Evolutionary conservation across 2,888 invertebrate species (phyloP), one percentile per base, ranked within the genome.

Genomic region (Mechanitis messenoides): DNA sequence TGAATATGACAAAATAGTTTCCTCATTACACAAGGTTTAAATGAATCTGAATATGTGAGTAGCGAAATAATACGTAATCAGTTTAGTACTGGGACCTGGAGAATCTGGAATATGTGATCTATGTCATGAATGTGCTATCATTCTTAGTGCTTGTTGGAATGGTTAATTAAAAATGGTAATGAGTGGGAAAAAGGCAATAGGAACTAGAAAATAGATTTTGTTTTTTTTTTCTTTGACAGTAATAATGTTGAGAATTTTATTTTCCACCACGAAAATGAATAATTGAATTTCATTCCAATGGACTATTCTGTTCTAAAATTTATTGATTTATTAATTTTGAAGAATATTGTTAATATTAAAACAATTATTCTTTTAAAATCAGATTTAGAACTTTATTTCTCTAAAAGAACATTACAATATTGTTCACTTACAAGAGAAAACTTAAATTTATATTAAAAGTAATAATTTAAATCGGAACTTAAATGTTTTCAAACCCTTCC

Each of bases 161-260:
- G 31, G 50, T 50, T 50, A 50, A 50, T 50, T 50, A 50, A 50
- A 50, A 50, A 50, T 50, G 50, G 31, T 50, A 50, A 50, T 50
- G 50, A 50, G 50, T 31, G 50, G 50, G 31, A 50, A 50, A 50
- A 50, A 50, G 50, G 50, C 31, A 50, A 7, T 50, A 7, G 47
- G 20, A 47, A 50, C 28, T 31, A 31, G 31, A 9, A 50, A 31
- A 31, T 50, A 31, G 50, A 31, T 50, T 7, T 50, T 50, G 50
- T 50, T 50, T 50, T 50, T 50, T 28, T 50, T 50, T 50, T 50
- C 31, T 50, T 50, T 50, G 28, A 50, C 7, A 31, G 11, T 20
- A 50, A 9, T 6, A 28, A 31, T 31, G 31, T 50, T 9, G 31
- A 31, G 50, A 6, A 31, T 50, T 50, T 31, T 50, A 50, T 50